Conservation (phyloP, 23 tunicate species). For the Halocynthia roretzi region DNA sequence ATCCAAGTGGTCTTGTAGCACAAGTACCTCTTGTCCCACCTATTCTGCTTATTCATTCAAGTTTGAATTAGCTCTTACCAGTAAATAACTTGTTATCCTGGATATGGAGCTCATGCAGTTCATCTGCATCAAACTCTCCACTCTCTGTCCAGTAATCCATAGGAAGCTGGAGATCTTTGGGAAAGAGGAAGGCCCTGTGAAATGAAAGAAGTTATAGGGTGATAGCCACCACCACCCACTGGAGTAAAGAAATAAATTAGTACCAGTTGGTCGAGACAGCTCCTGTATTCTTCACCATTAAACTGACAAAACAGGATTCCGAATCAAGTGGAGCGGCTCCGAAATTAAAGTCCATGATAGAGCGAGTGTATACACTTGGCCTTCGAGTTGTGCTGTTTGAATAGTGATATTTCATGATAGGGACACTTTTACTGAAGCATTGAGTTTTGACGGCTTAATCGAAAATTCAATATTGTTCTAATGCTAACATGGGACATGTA, state of each 20-base stretch:
- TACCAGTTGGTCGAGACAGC: constrained; percentile 68
- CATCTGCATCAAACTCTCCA: constrained; percentile 64
- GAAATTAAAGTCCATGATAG: constrained; percentile 85
- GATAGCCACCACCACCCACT: background rate
- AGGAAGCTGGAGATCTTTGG: constrained; percentile 79
- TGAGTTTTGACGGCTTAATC: too few relatives aligned
- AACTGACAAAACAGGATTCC: constrained; percentile 58
- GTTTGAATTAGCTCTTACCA: constrained; percentile 40
- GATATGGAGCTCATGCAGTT: constrained; percentile 78
- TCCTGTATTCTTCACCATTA: constrained; percentile 78
- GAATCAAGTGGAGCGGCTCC: constrained; percentile 84
- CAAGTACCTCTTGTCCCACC: too few relatives aligned
- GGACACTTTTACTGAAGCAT: too few relatives aligned
- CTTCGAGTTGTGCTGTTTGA: constrained; percentile 47
- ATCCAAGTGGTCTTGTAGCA: too few relatives aligned
- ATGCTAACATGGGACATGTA: too few relatives aligned
- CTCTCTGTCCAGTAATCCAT: constrained; percentile 89
- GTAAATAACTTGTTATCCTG: constrained; percentile 83
- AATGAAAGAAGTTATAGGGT: background rate
- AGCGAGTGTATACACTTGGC: constrained; percentile 66
- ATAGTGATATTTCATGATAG: background rate
- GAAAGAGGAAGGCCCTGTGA: constrained; percentile 73
- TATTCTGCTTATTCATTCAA: too few relatives aligned
- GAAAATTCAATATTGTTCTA: too few relatives aligned
- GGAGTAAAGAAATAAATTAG: background rate